These are phyloP conservation scores for Cuniculus paca DNA, from an alignment of 2,797 vertebrate species.

Conservation along the genomic window DNA sequence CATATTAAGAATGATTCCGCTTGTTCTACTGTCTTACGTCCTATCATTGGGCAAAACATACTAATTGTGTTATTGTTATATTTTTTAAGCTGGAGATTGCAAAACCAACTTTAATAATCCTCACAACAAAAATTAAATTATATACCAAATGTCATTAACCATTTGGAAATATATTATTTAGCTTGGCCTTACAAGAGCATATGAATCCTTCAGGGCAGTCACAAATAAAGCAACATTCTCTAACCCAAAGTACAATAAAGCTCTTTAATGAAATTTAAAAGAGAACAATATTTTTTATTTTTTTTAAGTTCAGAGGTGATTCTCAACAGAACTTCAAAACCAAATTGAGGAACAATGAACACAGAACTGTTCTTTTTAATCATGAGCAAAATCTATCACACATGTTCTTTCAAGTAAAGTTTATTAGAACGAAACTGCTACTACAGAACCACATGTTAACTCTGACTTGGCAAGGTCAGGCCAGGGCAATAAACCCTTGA, in stretches of 20 bases:
- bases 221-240: slow-evolving; percentile 80
- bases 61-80: background rate
- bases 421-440: slow-evolving; percentile 93
- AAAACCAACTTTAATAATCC: slow-evolving; percentile 22
- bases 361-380: slow-evolving; percentile 91
- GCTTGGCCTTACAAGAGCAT: background rate
- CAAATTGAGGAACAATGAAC: slow-evolving; percentile 88
- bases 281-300: slow-evolving; percentile 79
- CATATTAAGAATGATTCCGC: background rate
- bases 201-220: slow-evolving; percentile 68
- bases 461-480: slow-evolving; percentile 92
- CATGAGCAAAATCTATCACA: slow-evolving; percentile 92
- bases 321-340: slow-evolving; percentile 91
- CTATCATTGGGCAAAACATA: background rate
- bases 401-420: slow-evolving; percentile 92
- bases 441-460: slow-evolving; percentile 92
- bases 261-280: slow-evolving; percentile 86
- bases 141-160: slow-evolving; percentile 32
- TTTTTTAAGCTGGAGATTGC: slow-evolving; percentile 3
- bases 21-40: background rate
- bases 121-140: slow-evolving; percentile 15
- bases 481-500: slow-evolving; percentile 93
- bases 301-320: slow-evolving; percentile 88
- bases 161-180: slow-evolving; percentile 25
- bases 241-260: slow-evolving; percentile 82